These are phyloP conservation scores for Macquaria australasica DNA, from an alignment of 2,113 vertebrate genomes.

Conservation along the genomic window DNA sequence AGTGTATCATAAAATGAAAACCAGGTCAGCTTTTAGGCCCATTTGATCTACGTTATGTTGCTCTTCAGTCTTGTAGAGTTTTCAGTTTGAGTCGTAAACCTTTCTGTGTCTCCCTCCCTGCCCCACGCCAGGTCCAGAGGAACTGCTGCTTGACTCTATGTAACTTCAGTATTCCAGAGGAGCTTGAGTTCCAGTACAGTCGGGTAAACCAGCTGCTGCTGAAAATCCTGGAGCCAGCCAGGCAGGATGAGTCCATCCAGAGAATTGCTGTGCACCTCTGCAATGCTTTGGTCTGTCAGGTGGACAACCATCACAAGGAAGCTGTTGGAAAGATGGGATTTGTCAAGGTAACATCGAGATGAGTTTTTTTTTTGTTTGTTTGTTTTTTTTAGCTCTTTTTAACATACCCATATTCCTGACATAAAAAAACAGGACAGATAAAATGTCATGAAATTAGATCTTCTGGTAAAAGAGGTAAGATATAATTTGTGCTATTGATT, in stretches of 20 bases:
- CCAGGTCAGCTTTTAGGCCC: not conserved
- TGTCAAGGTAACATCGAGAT: constrained; percentile 88
- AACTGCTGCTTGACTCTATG: constrained; percentile 98
- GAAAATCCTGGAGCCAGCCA: constrained; percentile 92
- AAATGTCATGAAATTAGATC: not conserved
- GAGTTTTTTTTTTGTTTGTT: not conserved
- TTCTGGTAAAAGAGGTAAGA: not conserved
- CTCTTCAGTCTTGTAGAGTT: not conserved
- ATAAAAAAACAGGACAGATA: not conserved
- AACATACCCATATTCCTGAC: too few relatives aligned
- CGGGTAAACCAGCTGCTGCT: constrained; percentile 95
- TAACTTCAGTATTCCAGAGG: constrained; percentile 98
- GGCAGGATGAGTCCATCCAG: constrained; percentile 98
- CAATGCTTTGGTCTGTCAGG: constrained; percentile 97
- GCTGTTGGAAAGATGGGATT: constrained; percentile 99
- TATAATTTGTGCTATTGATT: not conserved
- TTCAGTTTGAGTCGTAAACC: not conserved
- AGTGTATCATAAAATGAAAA: not conserved
- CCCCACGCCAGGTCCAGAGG: constrained; percentile 90
- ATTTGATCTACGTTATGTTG: not conserved
- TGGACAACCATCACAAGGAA: constrained; percentile 99
- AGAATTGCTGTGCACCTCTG: constrained; percentile 97
- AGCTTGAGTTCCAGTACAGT: constrained; percentile 97
- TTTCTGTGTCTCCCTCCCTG: not conserved
- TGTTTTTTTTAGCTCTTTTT: too few relatives aligned